These are phyloP conservation scores for Onychostoma macrolepis DNA, from an alignment of 2,113 vertebrate species.

Conservation along the genomic window DNA sequence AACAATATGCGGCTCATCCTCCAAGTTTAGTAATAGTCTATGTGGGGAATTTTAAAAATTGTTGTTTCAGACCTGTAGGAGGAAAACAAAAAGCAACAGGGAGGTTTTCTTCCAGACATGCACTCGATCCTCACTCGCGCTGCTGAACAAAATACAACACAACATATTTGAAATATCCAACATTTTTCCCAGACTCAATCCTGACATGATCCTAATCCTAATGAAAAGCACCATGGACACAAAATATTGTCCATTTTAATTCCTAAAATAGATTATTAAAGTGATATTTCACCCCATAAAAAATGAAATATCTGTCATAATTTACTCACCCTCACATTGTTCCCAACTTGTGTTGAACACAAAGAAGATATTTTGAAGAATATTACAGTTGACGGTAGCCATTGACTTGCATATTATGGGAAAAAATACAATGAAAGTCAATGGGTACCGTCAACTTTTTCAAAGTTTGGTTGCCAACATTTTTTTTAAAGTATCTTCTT, in stretches of 20 bases:
- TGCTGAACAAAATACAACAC: conserved; percentile 26
- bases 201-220: background rate
- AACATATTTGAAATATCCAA: conserved; percentile 45
- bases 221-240: background rate
- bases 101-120: conserved; percentile 34
- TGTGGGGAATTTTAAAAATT: conserved; percentile 49
- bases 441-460: background rate
- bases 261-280: background rate
- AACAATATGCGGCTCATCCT: background rate
- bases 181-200: conserved; percentile 34
- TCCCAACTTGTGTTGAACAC: background rate
- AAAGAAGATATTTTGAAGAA: background rate
- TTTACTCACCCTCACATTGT: too few species aligned
- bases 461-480: background rate
- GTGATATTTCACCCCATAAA: background rate
- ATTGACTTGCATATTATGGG: background rate
- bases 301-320: background rate
- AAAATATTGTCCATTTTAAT: too few species aligned
- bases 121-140: conserved; percentile 19
- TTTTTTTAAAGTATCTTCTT: background rate
- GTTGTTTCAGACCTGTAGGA: conserved; percentile 57
- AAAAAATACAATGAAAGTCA: background rate
- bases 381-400: background rate
- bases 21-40: conserved; percentile 29
- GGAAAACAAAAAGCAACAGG: conserved; percentile 43